Percentiles rank a stretch among this genome's conserved stretches.
Conservation (phyloP, 2,888 invertebrate genomes). For the Glyphotaelius pellucidus region DNA sequence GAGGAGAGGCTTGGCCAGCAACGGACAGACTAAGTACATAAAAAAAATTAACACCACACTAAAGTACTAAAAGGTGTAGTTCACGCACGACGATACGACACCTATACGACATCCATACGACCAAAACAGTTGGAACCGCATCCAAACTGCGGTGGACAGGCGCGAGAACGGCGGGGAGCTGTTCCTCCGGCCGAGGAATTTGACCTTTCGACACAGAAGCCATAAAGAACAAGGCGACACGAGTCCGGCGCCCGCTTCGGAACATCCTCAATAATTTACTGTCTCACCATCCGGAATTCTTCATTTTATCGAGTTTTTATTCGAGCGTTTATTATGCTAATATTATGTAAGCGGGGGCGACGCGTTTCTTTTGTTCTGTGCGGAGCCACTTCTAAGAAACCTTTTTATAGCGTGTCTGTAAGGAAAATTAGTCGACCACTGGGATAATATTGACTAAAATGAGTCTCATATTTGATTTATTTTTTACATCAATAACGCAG, state of each 20-base stretch:
- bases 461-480: too few species aligned
- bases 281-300: background rate
- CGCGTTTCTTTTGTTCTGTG: background rate
- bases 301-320: slow-evolving; percentile 6
- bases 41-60: too few species aligned
- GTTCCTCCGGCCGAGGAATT: slow-evolving; percentile 31
- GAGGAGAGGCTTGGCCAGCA: too few species aligned
- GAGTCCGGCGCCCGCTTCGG: slow-evolving; percentile 34
- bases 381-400: background rate
- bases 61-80: too few species aligned
- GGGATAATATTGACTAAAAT: background rate
- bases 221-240: slow-evolving; percentile 35
- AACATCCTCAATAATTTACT: slow-evolving; percentile 33
- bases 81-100: background rate
- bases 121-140: background rate
- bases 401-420: background rate
- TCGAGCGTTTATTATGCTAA: background rate
- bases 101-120: background rate
- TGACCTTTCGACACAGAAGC: slow-evolving; percentile 43
- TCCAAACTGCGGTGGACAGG: background rate
- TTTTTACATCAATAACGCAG: too few species aligned
- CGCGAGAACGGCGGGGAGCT: background rate
- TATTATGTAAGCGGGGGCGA: background rate
- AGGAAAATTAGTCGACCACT: background rate
- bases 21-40: too few species aligned